phyloP scores from a whole-genome alignment of 2,797 vertebrate species.

The Chaetodon trifasciatus region DNA sequence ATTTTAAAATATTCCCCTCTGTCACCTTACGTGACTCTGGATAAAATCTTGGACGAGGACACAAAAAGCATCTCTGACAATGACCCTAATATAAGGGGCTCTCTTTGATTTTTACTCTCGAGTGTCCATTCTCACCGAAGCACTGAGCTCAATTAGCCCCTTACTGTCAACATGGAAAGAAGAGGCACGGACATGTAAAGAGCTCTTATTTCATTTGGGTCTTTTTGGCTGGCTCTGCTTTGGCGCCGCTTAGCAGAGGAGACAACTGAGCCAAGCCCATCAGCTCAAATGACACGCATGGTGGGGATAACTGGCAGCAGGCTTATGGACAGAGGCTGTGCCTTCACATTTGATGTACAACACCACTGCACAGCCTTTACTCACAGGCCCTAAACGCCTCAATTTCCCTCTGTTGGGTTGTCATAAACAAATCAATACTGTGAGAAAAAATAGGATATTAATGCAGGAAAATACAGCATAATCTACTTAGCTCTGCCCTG shows the following conservation, averaged over 20 bases:
- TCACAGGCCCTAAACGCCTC: constrained; percentile 54
- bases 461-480: constrained; percentile 39
- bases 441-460: constrained; percentile 51
- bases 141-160: constrained; percentile 51
- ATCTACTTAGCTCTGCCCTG: constrained; percentile 50
- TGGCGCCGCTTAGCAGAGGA: constrained; percentile 44
- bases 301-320: constrained; percentile 60
- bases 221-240: constrained; percentile 44
- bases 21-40: not conserved
- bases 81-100: not conserved
- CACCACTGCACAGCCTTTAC: constrained; percentile 51
- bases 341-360: constrained; percentile 66
- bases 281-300: constrained; percentile 72
- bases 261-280: constrained; percentile 65
- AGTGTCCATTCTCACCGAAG: constrained; percentile 33
- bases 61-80: constrained; percentile 13
- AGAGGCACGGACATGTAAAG: constrained; percentile 39
- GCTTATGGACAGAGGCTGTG: constrained; percentile 39
- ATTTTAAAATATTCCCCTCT: not conserved
- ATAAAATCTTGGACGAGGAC: not conserved
- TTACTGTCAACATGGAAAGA: constrained; percentile 49
- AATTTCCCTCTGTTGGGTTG: constrained; percentile 52
- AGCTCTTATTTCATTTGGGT: constrained; percentile 62
- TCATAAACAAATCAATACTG: constrained; percentile 72
- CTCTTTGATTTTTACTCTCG: constrained; percentile 31